A percentile compares a stretch with the other conserved stretches of the same genome.
Conservation (phyloP, 2,113 vertebrate species). For the Hyla sarda region DNA sequence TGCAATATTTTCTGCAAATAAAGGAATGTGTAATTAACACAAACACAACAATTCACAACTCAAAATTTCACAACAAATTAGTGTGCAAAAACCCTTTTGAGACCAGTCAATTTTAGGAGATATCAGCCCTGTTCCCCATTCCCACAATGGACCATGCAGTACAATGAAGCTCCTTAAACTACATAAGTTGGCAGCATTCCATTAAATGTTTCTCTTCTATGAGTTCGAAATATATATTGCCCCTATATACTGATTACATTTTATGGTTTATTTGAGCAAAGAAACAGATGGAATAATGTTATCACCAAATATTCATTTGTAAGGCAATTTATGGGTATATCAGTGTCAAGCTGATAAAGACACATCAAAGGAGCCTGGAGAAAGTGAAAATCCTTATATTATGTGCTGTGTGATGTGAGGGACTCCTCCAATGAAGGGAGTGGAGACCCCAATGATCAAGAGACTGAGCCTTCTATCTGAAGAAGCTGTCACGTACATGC, state of each 20-base stretch:
- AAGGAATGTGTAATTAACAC: too few relatives aligned
- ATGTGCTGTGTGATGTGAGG: slow-evolving; percentile 47
- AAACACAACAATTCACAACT: too few relatives aligned
- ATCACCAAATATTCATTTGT: slow-evolving; percentile 17
- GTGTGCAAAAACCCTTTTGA: too few relatives aligned
- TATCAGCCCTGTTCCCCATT: too few relatives aligned
- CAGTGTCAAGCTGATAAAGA: slow-evolving; percentile 42
- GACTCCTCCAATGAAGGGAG: slow-evolving; percentile 40
- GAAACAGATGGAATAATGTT: not conserved
- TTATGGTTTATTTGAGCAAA: slow-evolving; percentile 22
- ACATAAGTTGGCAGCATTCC: not conserved
- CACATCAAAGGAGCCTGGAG: slow-evolving; percentile 51
- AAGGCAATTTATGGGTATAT: slow-evolving; percentile 23
- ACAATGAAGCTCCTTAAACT: too few relatives aligned
- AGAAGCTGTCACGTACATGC: slow-evolving; percentile 44
- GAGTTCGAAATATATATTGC: not conserved
- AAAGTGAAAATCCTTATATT: slow-evolving; percentile 53
- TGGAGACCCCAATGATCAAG: not conserved
- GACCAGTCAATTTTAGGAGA: too few relatives aligned
- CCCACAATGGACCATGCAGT: too few relatives aligned
- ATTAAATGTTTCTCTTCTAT: not conserved
- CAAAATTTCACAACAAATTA: too few relatives aligned
- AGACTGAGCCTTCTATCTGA: slow-evolving; percentile 5
- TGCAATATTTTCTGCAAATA: too few relatives aligned
- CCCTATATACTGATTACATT: not conserved